Percentiles rank a stretch among this genome's conserved stretches.
Evolutionary conservation across 1,140 invertebrate genomes (phyloP).

Genomic region (Elysia chlorotica): DNA sequence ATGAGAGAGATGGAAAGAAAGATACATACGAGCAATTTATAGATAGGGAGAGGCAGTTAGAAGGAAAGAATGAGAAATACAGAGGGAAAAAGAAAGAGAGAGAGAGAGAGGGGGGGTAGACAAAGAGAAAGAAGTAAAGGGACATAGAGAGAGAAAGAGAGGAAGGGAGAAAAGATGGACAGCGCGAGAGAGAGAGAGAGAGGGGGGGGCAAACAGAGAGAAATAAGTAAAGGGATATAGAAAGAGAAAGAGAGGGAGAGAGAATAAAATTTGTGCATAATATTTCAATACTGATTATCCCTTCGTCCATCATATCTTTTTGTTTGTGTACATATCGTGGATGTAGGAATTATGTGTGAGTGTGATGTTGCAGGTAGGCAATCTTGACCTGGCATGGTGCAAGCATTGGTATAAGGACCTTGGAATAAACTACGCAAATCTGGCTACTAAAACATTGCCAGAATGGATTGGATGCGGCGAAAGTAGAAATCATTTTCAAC

Average conservation of each 20-base stretch:
- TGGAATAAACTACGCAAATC: background rate
- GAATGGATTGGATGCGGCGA: too few relatives aligned
- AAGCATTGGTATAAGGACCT: background rate
- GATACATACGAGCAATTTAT: background rate
- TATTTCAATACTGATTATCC: background rate
- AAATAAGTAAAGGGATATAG: conserved; percentile 72
- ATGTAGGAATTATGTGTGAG: too few relatives aligned
- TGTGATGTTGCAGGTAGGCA: too few relatives aligned
- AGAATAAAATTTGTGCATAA: conserved; percentile 63
- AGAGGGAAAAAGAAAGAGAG: background rate
- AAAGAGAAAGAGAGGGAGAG: conserved; percentile 72
- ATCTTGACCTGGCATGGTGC: too few relatives aligned
- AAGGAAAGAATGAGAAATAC: conserved; percentile 70
- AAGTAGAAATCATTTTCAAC: too few relatives aligned
- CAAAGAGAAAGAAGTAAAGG: background rate
- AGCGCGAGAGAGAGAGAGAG: background rate
- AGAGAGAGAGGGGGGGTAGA: background rate
- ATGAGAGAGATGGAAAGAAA: background rate
- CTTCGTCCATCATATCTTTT: background rate
- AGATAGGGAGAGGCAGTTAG: background rate
- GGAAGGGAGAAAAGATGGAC: background rate
- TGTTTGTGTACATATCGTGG: too few relatives aligned
- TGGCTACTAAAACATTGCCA: too few relatives aligned
- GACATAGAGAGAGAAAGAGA: background rate
- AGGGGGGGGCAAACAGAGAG: conserved; percentile 63